Evolutionary conservation across 2,797 vertebrate species (phyloP).

Genomic region (Eleutherodactylus coqui): DNA sequence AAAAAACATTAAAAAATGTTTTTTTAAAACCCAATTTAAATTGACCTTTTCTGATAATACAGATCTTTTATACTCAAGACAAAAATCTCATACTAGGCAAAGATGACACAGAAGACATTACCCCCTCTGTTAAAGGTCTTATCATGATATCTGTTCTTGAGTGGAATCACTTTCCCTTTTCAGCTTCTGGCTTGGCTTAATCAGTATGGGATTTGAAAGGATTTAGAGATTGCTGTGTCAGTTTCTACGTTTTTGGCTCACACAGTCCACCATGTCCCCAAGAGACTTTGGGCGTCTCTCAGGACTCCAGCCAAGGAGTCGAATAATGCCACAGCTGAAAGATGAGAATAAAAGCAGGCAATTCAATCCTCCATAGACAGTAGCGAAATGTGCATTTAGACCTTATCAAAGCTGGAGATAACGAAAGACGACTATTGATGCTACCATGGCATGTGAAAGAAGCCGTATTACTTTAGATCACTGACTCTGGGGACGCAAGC

Average conservation of each 20-base stretch:
- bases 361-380: constrained; percentile 8
- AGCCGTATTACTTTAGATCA: background rate
- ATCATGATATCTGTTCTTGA: background rate
- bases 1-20: background rate
- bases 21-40: background rate
- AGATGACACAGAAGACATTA: background rate
- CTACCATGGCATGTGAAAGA: background rate
- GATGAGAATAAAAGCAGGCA: constrained; percentile 48
- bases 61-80: background rate
- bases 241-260: constrained; percentile 12
- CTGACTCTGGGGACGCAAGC: background rate
- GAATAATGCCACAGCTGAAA: constrained; percentile 46
- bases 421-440: constrained; percentile 18
- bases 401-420: constrained; percentile 21
- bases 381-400: constrained; percentile 36
- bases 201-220: constrained; percentile 25
- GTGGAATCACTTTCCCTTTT: constrained; percentile 6
- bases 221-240: background rate
- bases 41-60: background rate
- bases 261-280: constrained; percentile 16
- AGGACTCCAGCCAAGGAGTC: constrained; percentile 37
- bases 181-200: constrained; percentile 1
- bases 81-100: background rate
- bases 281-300: constrained; percentile 43
- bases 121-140: background rate